Conservation (phyloP, 2,113 vertebrate genomes). For the Turnix velox region DNA sequence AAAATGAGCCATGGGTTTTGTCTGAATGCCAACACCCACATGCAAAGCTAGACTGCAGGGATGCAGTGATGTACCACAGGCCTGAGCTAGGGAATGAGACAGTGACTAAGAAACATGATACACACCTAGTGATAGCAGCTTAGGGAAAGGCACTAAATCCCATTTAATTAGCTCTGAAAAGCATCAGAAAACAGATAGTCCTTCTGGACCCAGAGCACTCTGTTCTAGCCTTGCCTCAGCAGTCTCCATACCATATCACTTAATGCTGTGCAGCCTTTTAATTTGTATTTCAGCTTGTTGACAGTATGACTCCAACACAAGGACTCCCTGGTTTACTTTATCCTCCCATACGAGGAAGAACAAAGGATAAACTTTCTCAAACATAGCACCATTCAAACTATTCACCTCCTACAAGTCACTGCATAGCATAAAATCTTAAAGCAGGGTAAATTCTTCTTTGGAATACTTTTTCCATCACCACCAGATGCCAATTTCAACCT, state of each 20-base stretch:
- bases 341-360: not conserved
- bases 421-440: not conserved
- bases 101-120: accelerated
- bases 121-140: not conserved
- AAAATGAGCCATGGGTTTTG: accelerated
- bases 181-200: not conserved
- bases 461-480: not conserved
- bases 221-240: not conserved
- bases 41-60: not conserved
- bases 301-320: accelerated
- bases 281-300: not conserved
- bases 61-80: not conserved
- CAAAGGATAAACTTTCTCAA: not conserved
- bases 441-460: not conserved
- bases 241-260: not conserved
- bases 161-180: not conserved
- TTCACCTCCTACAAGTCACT: not conserved
- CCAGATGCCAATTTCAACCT: not conserved
- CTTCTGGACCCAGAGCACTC: not conserved
- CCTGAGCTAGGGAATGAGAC: not conserved
- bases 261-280: not conserved
- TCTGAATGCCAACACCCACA: not conserved
- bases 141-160: not conserved
- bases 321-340: not conserved
- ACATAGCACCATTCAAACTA: not conserved